Evolutionary conservation across 1,140 invertebrate species (phyloP), one percentile per base, ranked within the genome.

Genomic region (Cydia fagiglandana): DNA sequence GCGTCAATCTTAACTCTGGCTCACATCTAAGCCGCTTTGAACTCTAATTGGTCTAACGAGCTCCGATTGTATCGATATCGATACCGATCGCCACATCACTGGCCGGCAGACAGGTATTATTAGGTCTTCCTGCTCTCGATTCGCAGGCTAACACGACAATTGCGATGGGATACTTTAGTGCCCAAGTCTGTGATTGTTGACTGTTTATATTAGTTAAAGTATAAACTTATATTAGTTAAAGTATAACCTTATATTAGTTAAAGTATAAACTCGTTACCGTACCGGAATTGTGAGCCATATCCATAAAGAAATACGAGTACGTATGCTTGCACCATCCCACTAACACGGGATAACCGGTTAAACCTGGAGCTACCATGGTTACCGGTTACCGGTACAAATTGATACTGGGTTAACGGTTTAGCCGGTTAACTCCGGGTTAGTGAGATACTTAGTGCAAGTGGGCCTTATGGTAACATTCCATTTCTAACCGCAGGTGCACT

Each of bases 121-220:
- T 92, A 92, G 88, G 89, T 92, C 90, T 92, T 91, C 90, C 90
- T 88, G 86, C 84, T 91, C 90, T 90, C 86, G 80, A 87, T 91
- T 87, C 84, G 84, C 74, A 64, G 64, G 30, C 81, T 81, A 81
- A 85, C 83, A 85, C 82, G 81, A 87, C 83, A 84, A 86, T 85
- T 84, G 81, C 80, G 78, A 78, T 34, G 47, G 75, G 53, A 75
- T 76, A 61, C 73, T 76, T 78, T 76, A 53, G 13, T 47, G 3
- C n/a, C 6, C n/a, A 53, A 76, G 73, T 74, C 64, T 68, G 15
- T 73, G 17, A 64, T 66, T 53, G 76, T 68, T 50, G 66, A 30
- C 61, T 74, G 73, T 70, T 17, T 70, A 5, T 70, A 17, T 53
- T 50, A n/a, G n/a, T n/a, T n/a, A n/a, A n/a, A n/a, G n/a, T n/a